Evolutionary conservation across 2,888 invertebrate species (phyloP).

Genomic region (Eupithecia centaureata): DNA sequence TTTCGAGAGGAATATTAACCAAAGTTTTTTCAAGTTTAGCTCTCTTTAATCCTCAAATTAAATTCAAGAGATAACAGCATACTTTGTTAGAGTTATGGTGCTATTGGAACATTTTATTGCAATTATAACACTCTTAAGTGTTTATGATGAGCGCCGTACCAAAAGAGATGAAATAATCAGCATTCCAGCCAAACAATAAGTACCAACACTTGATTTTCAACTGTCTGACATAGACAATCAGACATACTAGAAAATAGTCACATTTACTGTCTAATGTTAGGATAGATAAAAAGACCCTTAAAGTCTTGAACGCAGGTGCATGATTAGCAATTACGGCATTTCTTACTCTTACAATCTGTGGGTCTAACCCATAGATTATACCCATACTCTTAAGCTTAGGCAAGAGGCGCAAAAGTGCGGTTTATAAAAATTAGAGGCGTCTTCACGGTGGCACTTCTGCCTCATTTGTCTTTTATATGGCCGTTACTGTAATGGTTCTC

Average conservation of each 20-base stretch:
- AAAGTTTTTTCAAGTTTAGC: not conserved
- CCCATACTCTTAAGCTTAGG: conserved; percentile 37
- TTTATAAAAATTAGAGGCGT: conserved; percentile 57
- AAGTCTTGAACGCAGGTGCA: not conserved
- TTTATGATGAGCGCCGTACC: not conserved
- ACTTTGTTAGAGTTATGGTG: not conserved
- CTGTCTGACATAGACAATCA: too few relatives aligned
- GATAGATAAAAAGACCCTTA: not conserved
- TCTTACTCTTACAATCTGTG: too few relatives aligned
- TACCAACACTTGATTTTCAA: too few relatives aligned
- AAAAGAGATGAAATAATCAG: not conserved
- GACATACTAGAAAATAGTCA: not conserved
- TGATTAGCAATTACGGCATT: not conserved
- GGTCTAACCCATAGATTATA: conserved; percentile 12
- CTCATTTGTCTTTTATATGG: conserved; percentile 69
- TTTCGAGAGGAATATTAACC: not conserved
- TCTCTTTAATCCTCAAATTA: not conserved
- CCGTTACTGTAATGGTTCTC: conserved; percentile 65
- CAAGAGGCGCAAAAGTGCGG: conserved; percentile 41
- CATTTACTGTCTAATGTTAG: not conserved
- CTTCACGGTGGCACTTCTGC: conserved; percentile 58
- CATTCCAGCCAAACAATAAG: too few relatives aligned
- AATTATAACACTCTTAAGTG: not conserved
- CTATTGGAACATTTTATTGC: not conserved
- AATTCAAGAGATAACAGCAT: not conserved